Base-by-base conservation (phyloP, 2,797 vertebrate species). In the Astyanax mexicanus region DNA sequence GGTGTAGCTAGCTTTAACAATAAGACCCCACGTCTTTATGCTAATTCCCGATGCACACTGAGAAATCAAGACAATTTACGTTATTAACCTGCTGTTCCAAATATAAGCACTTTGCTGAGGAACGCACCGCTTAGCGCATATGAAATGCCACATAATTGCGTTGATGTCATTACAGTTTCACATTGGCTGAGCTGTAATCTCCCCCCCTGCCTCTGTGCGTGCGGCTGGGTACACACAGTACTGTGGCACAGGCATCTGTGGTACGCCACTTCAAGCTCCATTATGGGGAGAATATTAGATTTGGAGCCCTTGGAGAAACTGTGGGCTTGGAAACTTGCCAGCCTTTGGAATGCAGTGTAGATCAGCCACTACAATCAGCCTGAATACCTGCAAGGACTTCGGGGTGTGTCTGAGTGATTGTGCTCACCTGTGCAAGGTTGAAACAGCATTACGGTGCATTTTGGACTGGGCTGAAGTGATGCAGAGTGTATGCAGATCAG, bases 221-320 rank as follows among this genome's bases (percentile, higher is more conserved):
- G 47, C 25, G 37, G 62, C 69, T 61, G 57, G 40, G 38, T 37
- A 74, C 52, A 64, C 65, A 76, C 66, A 54, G 60, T 42, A 3
- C 62, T 49, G 29, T 69, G 51, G 15, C 62, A 61, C 65, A 69
- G 62, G 68, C 73, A 67, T 80, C 54, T 74, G 62, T 74, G 64
- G 38, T 70, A 78, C 11, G 75, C 38, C 76, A 80, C 69, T 75
- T 80, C 79, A 72, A 60, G 73, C 72, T 72, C 79, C 66, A 74
- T 86, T 82, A 80, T 38, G 72, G 75, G 72, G 51, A 69, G 66
- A 80, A 82, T 76, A 80, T 83, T 86, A 78, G 76, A 83, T 83
- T 68, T 74, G 47, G 27, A 44, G 38, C 70, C 68, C 77, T 71
- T 71, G 51, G 75, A 84, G 80, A 75, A 81, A 23, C 64, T 69